Base-by-base conservation (phyloP, 2,888 invertebrate genomes). In the Oscheius sp. region DNA sequence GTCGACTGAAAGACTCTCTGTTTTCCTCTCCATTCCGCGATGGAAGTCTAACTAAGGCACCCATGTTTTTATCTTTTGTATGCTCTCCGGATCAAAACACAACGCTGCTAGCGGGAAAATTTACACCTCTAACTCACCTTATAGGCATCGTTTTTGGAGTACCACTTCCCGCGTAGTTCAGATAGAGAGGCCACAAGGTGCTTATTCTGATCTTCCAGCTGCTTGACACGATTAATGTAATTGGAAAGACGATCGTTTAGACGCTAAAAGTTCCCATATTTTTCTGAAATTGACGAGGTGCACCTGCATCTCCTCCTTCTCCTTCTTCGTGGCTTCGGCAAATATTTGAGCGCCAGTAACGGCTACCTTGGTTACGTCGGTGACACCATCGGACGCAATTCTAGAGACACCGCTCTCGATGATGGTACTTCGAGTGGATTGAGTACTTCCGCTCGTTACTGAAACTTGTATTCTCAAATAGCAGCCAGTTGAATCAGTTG, bases 281-380 rank as follows among this genome's bases (percentile, higher is more conserved):
- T n/a, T n/a, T n/a, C n/a, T n/a, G n/a, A n/a, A n/a, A n/a, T n/a
- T n/a, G n/a, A n/a, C n/a, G n/a, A n/a, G 35, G 49, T 6, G 49
- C 13, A 66, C 66, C 66, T 66, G 66, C 66, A 66, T 66, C 49
- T 66, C 66, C 29, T 66, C 53, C 52, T 66, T 66, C 29, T 66
- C 66, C 35, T 41, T 66, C 49, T 53, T n/a, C 6, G 66, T 66
- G n/a, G 53, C 66, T n/a, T 49, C 52, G 21, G 66, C 66, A 29
- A 66, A 66, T 27, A 66, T 49, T 49, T 66, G 29, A 49, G 66
- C 66, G 12, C 66, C 53, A n/a, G 23, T 27, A 29, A 66, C 18
- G 27, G 29, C 35, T 12, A 66, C 49, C 12, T 9, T 46, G 21
- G 45, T 45, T 1, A 29, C 27, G 21, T 35, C n/a, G 23, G n/a